Percentiles rank a stretch among this genome's conserved stretches.
Conservation (phyloP, 2,888 invertebrate genomes). For the Hoplodrina ambigua region DNA sequence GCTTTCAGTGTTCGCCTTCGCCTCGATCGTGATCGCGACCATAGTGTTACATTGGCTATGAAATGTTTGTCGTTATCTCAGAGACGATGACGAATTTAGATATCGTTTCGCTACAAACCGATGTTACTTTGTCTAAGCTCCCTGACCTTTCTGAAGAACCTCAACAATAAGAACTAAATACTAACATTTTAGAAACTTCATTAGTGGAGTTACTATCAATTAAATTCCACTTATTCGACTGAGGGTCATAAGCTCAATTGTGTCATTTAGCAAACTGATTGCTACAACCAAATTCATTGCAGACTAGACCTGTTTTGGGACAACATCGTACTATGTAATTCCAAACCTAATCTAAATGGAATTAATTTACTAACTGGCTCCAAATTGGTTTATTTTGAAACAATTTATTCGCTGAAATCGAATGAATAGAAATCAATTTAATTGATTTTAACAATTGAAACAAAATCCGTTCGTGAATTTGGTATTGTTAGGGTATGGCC, state of each 20-base stretch:
- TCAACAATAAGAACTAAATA: too few relatives aligned
- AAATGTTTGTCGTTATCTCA: too few relatives aligned
- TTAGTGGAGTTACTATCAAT: background rate
- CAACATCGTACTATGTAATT: constrained; percentile 21
- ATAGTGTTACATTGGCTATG: too few relatives aligned
- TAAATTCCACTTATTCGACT: background rate
- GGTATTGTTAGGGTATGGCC: background rate
- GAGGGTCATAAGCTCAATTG: constrained; percentile 8
- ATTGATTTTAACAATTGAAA: constrained; percentile 23
- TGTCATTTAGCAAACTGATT: constrained; percentile 40
- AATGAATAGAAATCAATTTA: constrained; percentile 44
- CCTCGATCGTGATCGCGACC: too few relatives aligned
- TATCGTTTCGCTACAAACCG: too few relatives aligned
- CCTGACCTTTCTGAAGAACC: too few relatives aligned
- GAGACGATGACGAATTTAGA: too few relatives aligned
- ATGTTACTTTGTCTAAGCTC: too few relatives aligned
- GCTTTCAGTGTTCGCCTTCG: too few relatives aligned
- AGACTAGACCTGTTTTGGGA: constrained; percentile 19
- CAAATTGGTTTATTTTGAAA: constrained; percentile 46
- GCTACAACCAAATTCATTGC: constrained; percentile 30
- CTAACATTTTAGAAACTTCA: background rate
- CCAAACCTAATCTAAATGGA: constrained; percentile 42
- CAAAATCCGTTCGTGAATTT: constrained; percentile 10
- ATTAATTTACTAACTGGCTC: constrained; percentile 43
- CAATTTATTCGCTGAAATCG: constrained; percentile 28